Evolutionary conservation across 2,888 invertebrate genomes (phyloP).

Genomic region (Saturnia japonica): DNA sequence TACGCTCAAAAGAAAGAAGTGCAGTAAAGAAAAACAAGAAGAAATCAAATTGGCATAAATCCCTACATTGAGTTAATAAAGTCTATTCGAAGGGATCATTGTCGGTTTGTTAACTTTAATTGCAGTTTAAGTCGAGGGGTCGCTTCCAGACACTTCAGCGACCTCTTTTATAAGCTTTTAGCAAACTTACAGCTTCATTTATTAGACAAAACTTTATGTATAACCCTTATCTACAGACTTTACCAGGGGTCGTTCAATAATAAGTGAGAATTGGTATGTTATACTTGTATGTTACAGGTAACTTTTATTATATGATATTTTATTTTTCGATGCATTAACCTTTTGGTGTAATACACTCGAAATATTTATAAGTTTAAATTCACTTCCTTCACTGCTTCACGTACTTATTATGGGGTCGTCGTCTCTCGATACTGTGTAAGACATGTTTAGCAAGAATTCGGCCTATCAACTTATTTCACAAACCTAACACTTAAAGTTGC

Average conservation of each 20-base stretch:
- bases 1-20: not conserved
- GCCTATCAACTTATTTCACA: too few relatives aligned
- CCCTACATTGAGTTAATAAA: constrained; percentile 9
- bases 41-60: not conserved
- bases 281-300: too few relatives aligned
- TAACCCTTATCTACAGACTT: not conserved
- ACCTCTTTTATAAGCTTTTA: not conserved
- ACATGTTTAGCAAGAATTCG: too few relatives aligned
- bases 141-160: constrained; percentile 1
- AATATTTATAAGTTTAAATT: too few relatives aligned
- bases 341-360: too few relatives aligned
- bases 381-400: too few relatives aligned
- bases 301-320: too few relatives aligned
- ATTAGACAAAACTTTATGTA: not conserved
- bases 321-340: too few relatives aligned
- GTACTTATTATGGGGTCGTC: too few relatives aligned
- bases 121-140: constrained; percentile 5
- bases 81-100: not conserved
- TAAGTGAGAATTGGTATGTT: too few relatives aligned
- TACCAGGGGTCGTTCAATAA: not conserved
- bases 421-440: too few relatives aligned
- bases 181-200: not conserved
- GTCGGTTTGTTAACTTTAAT: constrained; percentile 12
- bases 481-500: too few relatives aligned
- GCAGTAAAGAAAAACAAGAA: not conserved